phyloP scores from a whole-genome alignment of 2,797 vertebrate genomes.

The Muscicapa striata region DNA sequence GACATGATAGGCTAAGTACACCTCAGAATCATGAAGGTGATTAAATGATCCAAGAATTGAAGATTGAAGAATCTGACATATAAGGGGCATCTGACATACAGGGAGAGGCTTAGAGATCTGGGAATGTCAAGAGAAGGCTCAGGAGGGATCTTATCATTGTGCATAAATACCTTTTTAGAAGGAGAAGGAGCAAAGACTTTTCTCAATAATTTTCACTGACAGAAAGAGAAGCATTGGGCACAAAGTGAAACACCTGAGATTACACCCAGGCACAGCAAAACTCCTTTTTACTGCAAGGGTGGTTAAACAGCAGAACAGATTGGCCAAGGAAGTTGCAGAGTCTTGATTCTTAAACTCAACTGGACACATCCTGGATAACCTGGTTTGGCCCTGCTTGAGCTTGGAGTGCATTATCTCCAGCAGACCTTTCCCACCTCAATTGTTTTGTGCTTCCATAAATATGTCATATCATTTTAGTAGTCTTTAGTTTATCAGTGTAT shows the following conservation, averaged over 20 bases:
- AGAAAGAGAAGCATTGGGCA: neutral
- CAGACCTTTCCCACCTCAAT: neutral
- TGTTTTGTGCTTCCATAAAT: neutral
- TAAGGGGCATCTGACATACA: neutral
- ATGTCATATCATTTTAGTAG: rapidly evolving
- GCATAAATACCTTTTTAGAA: neutral
- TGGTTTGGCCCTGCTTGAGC: neutral
- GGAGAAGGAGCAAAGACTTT: neutral
- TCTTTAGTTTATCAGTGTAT: neutral
- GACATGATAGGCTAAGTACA: neutral
- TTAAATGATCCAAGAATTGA: neutral
- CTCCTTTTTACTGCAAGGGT: neutral
- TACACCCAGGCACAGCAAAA: neutral
- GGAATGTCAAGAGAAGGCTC: neutral
- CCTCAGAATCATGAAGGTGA: neutral
- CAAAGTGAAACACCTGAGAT: neutral
- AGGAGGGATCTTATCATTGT: neutral
- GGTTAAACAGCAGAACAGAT: neutral
- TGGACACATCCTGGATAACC: neutral
- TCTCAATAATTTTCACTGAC: neutral
- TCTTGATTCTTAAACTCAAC: neutral
- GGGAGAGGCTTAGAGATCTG: neutral
- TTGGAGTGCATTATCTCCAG: neutral
- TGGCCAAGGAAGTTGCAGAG: neutral
- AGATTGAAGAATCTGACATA: neutral